Percentiles rank a stretch among this genome's conserved stretches.
Evolutionary conservation across 2,113 vertebrate species (phyloP).

Genomic region (Scortum barcoo): DNA sequence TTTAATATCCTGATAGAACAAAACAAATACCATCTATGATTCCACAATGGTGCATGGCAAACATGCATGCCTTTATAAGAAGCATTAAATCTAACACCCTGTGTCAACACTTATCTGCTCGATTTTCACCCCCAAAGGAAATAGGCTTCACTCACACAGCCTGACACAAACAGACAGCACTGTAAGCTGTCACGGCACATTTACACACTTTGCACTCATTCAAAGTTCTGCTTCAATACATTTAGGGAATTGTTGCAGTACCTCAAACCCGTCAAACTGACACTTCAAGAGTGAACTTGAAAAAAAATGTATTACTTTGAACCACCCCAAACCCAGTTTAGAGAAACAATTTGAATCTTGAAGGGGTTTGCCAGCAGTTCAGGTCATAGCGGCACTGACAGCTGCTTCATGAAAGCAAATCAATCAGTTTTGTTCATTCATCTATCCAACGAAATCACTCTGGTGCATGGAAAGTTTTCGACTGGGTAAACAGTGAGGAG

Average conservation of each 20-base stretch:
- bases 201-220: slow-evolving; percentile 60
- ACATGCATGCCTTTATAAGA: slow-evolving; percentile 39
- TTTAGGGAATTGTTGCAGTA: slow-evolving; percentile 50
- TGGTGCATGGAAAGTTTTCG: slow-evolving; percentile 44
- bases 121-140: slow-evolving; percentile 59
- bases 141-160: slow-evolving; percentile 51
- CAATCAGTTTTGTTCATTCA: slow-evolving; percentile 60
- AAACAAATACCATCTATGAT: slow-evolving; percentile 29
- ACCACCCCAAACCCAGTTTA: slow-evolving; percentile 31
- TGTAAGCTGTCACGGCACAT: slow-evolving; percentile 66
- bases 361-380: slow-evolving; percentile 23
- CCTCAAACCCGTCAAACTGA: slow-evolving; percentile 62
- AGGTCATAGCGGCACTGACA: slow-evolving; percentile 31
- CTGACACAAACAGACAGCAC: slow-evolving; percentile 52
- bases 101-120: slow-evolving; percentile 67
- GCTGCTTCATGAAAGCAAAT: slow-evolving; percentile 55
- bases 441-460: slow-evolving; percentile 45
- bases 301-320: slow-evolving; percentile 56
- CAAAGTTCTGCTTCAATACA: slow-evolving; percentile 52
- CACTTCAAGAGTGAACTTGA: slow-evolving; percentile 58
- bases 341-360: slow-evolving; percentile 52
- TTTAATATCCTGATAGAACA: slow-evolving; percentile 12
- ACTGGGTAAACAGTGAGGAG: slow-evolving; percentile 45
- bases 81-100: slow-evolving; percentile 49
- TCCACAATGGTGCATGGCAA: slow-evolving; percentile 20